A percentile compares a stretch with the other conserved stretches of the same genome.
Conservation (phyloP, 2,797 vertebrate species). For the Gorsachius magnificus region DNA sequence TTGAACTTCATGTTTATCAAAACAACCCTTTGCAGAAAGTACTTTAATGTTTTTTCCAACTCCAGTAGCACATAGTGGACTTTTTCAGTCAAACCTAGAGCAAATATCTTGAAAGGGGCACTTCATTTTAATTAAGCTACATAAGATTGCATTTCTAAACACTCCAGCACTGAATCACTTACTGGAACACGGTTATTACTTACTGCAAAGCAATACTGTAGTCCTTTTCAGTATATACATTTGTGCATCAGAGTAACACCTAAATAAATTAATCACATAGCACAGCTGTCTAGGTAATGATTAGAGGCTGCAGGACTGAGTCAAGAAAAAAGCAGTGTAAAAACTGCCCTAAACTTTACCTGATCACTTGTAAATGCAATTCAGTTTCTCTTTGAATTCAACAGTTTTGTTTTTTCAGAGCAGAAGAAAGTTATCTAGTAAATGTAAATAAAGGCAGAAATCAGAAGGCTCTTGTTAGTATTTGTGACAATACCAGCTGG, state of each 20-base stretch:
- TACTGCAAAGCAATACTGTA: slow-evolving; percentile 61
- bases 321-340: slow-evolving; percentile 1
- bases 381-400: background rate
- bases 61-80: slow-evolving; percentile 42
- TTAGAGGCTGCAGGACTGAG: slow-evolving; percentile 8
- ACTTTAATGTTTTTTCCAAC: slow-evolving; percentile 52
- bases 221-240: slow-evolving; percentile 61
- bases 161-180: slow-evolving; percentile 57
- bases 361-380: background rate
- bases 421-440: background rate
- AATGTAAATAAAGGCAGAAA: background rate
- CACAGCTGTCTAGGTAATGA: slow-evolving; percentile 50
- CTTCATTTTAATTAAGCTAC: slow-evolving; percentile 67
- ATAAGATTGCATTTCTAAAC: slow-evolving; percentile 64
- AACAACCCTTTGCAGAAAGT: slow-evolving; percentile 66
- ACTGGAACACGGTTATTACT: slow-evolving; percentile 64
- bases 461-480: background rate
- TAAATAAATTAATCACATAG: slow-evolving; percentile 65
- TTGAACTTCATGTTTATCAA: slow-evolving; percentile 59
- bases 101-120: slow-evolving; percentile 59
- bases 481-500: background rate
- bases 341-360: background rate
- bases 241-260: slow-evolving; percentile 64
- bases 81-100: slow-evolving; percentile 51
- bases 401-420: background rate